Conservation (phyloP, 1,140 invertebrate genomes). For the Caerostris darwini region DNA sequence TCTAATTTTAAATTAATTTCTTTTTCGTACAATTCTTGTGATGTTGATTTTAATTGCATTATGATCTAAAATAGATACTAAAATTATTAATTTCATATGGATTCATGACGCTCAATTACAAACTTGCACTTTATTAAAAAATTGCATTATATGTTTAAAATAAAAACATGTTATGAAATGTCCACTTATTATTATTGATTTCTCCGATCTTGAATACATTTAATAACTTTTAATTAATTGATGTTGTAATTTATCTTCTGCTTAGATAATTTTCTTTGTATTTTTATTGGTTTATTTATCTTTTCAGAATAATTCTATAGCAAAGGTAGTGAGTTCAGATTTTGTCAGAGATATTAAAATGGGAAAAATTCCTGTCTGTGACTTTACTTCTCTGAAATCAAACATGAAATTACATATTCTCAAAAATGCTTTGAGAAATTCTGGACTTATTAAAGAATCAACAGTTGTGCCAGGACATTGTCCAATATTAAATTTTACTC, state of each 20-base stretch:
- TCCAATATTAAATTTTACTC: conserved; percentile 62
- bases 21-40: too few relatives aligned
- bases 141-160: too few relatives aligned
- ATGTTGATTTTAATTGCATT: too few relatives aligned
- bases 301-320: not conserved
- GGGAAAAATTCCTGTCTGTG: conserved; percentile 42
- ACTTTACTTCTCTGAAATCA: not conserved
- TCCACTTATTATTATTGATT: too few relatives aligned
- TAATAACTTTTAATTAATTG: too few relatives aligned
- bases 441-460: not conserved
- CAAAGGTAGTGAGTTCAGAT: not conserved
- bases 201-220: too few relatives aligned
- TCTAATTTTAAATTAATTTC: too few relatives aligned
- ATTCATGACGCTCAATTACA: too few relatives aligned
- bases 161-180: too few relatives aligned
- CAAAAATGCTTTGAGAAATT: not conserved
- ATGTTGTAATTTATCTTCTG: not conserved
- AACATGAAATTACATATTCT: not conserved
- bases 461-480: conserved; percentile 27
- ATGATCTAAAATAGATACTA: too few relatives aligned
- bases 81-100: too few relatives aligned
- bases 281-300: not conserved
- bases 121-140: too few relatives aligned
- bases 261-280: not conserved
- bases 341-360: not conserved